Conservation (phyloP, 2,888 invertebrate species). For the Drosophila falleni region DNA sequence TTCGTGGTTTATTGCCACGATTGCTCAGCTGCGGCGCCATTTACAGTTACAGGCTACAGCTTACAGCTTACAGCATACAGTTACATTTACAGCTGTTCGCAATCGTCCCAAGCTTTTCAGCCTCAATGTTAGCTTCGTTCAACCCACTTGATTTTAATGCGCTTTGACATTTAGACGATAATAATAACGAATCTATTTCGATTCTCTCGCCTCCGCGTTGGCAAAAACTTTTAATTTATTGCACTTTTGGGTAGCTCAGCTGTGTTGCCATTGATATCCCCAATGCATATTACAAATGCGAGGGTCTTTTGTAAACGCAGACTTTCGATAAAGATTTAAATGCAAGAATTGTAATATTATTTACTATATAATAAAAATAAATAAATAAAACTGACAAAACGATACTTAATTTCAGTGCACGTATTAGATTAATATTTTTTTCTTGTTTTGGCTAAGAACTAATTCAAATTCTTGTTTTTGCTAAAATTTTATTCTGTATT, state of each 20-base stretch:
- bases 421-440: too few relatives aligned
- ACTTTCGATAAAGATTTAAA: not conserved
- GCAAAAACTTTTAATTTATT: conserved; percentile 70
- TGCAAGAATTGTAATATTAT: not conserved
- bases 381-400: too few relatives aligned
- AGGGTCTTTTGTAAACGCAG: conserved; percentile 7
- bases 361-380: not conserved
- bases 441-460: too few relatives aligned
- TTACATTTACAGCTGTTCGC: conserved; percentile 49
- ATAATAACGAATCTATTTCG: conserved; percentile 75
- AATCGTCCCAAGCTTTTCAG: conserved; percentile 26
- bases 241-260: conserved; percentile 66
- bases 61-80: conserved; percentile 30
- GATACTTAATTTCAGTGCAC: too few relatives aligned
- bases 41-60: conserved; percentile 19
- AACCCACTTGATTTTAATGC: conserved; percentile 67
- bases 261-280: conserved; percentile 50
- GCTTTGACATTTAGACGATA: conserved; percentile 77
- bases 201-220: conserved; percentile 40
- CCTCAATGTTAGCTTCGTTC: conserved; percentile 1
- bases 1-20: conserved; percentile 77
- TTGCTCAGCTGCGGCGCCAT: conserved; percentile 69
- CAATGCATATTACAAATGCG: conserved; percentile 41
- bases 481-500: too few relatives aligned
- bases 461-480: too few relatives aligned